Conservation (phyloP, 2,113 vertebrate species). For the Sclerurus mexicanus region DNA sequence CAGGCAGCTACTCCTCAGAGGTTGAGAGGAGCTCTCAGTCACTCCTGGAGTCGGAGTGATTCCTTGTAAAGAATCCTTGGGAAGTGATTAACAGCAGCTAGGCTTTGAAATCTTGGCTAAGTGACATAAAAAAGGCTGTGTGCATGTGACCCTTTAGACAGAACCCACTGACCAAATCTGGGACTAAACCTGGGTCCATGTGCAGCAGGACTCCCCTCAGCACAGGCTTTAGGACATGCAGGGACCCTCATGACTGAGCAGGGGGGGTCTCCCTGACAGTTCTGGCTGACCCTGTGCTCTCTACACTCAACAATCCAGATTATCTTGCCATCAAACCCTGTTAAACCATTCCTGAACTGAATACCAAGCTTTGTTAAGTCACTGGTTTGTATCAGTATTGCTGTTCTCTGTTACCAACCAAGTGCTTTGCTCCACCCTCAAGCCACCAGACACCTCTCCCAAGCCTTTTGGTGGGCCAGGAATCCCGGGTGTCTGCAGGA, state of each 20-base stretch:
- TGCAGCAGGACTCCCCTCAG: background rate
- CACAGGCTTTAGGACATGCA: background rate
- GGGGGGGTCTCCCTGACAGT: too few species aligned
- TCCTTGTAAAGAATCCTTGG: background rate
- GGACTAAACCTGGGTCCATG: background rate
- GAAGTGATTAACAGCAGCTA: background rate
- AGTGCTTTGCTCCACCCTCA: background rate
- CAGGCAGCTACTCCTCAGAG: too few species aligned
- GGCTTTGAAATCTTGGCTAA: background rate
- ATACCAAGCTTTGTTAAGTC: background rate
- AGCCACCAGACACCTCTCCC: background rate
- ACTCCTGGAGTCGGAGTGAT: background rate
- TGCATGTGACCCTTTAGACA: background rate
- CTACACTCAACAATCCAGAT: too few species aligned
- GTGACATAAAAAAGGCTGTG: too few species aligned
- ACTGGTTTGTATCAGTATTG: fast-evolving
- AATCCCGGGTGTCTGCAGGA: background rate
- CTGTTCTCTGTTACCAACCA: background rate
- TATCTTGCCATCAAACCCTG: background rate
- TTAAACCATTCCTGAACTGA: background rate
- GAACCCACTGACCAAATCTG: background rate
- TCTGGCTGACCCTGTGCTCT: background rate
- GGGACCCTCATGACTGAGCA: background rate
- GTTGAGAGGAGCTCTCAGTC: fast-evolving
- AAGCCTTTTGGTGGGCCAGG: fast-evolving